Evolutionary conservation across 2,113 vertebrate species (phyloP).

Genomic region (Myotis davidii): DNA sequence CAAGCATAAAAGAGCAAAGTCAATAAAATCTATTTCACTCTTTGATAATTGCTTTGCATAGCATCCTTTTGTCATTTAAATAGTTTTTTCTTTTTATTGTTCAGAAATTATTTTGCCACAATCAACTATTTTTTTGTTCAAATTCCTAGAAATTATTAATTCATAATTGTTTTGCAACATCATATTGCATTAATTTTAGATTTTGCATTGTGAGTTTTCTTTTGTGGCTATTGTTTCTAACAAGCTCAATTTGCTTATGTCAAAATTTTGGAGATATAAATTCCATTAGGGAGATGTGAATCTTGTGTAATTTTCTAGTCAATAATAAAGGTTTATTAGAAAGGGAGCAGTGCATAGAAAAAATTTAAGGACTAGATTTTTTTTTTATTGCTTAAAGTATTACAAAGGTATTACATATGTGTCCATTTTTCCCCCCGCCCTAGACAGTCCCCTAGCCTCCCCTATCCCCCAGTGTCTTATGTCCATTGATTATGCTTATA

Average conservation of each 20-base stretch:
- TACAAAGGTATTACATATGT: too few relatives aligned
- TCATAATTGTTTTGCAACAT: not conserved
- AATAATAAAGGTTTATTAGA: not conserved
- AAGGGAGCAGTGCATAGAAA: not conserved
- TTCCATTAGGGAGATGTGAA: not conserved
- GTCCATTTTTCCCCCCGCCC: too few relatives aligned
- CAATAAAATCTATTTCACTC: not conserved
- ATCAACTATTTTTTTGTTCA: not conserved
- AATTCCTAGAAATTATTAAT: not conserved
- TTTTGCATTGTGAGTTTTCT: constrained; percentile 10
- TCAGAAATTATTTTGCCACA: not conserved
- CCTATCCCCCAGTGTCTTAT: too few relatives aligned
- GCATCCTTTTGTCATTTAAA: not conserved
- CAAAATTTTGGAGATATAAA: not conserved
- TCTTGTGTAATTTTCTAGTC: not conserved
- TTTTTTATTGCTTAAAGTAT: too few relatives aligned
- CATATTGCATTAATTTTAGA: not conserved
- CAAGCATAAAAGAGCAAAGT: not conserved
- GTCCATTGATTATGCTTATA: too few relatives aligned
- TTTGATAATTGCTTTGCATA: not conserved
- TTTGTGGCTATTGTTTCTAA: constrained; percentile 18
- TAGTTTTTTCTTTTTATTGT: not conserved
- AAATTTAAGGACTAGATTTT: not conserved
- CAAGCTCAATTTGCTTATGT: constrained; percentile 15
- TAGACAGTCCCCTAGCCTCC: too few relatives aligned